Conservation (phyloP, 2,888 invertebrate genomes). For the Synergus laeviventris region DNA sequence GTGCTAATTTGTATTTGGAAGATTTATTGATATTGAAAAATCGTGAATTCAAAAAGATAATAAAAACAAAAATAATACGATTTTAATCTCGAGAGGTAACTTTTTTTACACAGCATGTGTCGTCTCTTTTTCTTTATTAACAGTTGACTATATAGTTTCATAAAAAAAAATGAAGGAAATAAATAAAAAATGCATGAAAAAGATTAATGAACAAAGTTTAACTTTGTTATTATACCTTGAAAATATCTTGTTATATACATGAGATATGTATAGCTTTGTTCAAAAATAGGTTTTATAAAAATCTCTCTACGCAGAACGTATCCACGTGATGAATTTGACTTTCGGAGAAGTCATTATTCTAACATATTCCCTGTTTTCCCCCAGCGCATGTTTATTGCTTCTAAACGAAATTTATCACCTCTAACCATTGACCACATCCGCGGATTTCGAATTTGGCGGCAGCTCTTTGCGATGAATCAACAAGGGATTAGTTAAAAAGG, state of each 20-base stretch:
- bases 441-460: constrained; percentile 20
- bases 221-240: neutral
- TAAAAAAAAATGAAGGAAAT: neutral
- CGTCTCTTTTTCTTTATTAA: too few relatives aligned
- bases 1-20: too few relatives aligned
- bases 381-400: constrained; percentile 18
- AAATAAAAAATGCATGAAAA: neutral
- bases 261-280: neutral
- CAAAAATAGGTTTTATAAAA: neutral
- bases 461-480: constrained; percentile 25
- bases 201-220: neutral
- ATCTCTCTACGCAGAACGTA: neutral
- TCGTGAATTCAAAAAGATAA: too few relatives aligned
- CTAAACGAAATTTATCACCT: constrained; percentile 29
- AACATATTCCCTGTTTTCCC: constrained; percentile 5
- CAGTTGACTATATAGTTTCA: too few relatives aligned
- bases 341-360: constrained; percentile 16
- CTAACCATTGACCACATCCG: constrained; percentile 32
- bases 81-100: too few relatives aligned
- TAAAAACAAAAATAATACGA: too few relatives aligned
- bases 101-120: too few relatives aligned
- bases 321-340: constrained; percentile 1
- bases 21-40: too few relatives aligned
- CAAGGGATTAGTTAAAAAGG: constrained; percentile 13
- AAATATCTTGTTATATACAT: neutral